Conservation (phyloP, 2,113 vertebrate species). For the Chunga burmeisteri region DNA sequence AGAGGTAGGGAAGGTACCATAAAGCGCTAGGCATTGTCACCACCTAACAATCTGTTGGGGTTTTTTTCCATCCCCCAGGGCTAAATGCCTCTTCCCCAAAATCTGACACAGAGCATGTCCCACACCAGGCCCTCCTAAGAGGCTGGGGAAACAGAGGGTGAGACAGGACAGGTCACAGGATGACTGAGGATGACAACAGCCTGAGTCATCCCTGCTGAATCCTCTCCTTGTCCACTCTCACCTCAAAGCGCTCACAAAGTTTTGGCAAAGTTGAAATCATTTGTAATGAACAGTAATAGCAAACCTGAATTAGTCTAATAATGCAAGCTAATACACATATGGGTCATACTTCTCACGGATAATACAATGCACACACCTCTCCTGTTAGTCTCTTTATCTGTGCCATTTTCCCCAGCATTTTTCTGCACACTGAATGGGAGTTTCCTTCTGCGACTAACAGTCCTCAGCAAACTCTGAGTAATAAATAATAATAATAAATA, state of each 20-base stretch:
- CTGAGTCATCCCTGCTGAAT: not conserved
- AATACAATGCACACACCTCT: not conserved
- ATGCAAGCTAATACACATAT: not conserved
- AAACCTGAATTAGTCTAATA: not conserved
- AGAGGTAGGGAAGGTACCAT: not conserved
- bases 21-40: not conserved
- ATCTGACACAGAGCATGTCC: not conserved
- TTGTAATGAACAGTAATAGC: not conserved
- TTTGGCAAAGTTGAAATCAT: not conserved
- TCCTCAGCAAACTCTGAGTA: constrained; percentile 29
- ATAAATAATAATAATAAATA: constrained; percentile 60
- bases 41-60: not conserved
- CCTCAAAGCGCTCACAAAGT: not conserved
- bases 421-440: not conserved
- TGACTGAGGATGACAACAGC: not conserved
- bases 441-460: constrained; percentile 13
- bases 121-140: not conserved
- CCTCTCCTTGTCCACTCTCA: not conserved
- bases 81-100: not conserved
- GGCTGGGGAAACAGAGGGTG: not conserved
- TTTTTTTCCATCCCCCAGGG: not conserved
- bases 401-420: not conserved
- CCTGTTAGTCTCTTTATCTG: not conserved
- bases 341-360: not conserved
- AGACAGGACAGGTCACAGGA: not conserved